Percentiles rank a stretch among this genome's conserved stretches.
Conservation (phyloP, 2,113 vertebrate species). For the Malurus melanocephalus region DNA sequence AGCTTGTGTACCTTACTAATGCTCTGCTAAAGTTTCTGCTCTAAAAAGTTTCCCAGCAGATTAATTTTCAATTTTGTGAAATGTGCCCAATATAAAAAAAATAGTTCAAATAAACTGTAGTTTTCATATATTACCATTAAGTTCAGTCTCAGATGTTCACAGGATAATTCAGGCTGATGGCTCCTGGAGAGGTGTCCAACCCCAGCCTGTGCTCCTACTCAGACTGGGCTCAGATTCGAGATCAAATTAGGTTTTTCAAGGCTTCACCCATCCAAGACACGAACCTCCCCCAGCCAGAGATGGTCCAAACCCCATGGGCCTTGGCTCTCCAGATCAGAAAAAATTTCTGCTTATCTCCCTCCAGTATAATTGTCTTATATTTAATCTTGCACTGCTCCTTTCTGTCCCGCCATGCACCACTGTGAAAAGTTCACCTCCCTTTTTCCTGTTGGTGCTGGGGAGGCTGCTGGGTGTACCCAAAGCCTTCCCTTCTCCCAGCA, state of each 20-base stretch:
- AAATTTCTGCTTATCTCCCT: background rate
- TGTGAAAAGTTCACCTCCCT: accelerated
- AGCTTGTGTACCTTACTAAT: background rate
- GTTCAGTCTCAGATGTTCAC: background rate
- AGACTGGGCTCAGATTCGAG: background rate
- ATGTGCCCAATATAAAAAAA: background rate
- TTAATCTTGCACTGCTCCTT: background rate
- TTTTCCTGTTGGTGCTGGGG: background rate
- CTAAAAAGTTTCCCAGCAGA: background rate
- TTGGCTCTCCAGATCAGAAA: accelerated
- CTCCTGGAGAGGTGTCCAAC: background rate
- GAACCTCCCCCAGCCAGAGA: accelerated
- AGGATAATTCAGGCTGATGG: background rate
- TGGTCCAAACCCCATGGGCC: background rate
- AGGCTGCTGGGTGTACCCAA: accelerated
- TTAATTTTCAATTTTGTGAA: background rate
- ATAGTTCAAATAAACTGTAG: background rate
- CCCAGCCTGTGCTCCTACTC: accelerated
- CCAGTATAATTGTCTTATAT: background rate
- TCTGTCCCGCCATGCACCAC: accelerated
- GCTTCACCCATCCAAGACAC: background rate
- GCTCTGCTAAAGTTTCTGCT: background rate
- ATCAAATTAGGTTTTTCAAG: background rate
- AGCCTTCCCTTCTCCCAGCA: background rate
- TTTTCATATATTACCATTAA: background rate